Evolutionary conservation across 1,140 invertebrate genomes (phyloP), one percentile per base, ranked within the genome.

Genomic region (Bombus sibiricus): DNA sequence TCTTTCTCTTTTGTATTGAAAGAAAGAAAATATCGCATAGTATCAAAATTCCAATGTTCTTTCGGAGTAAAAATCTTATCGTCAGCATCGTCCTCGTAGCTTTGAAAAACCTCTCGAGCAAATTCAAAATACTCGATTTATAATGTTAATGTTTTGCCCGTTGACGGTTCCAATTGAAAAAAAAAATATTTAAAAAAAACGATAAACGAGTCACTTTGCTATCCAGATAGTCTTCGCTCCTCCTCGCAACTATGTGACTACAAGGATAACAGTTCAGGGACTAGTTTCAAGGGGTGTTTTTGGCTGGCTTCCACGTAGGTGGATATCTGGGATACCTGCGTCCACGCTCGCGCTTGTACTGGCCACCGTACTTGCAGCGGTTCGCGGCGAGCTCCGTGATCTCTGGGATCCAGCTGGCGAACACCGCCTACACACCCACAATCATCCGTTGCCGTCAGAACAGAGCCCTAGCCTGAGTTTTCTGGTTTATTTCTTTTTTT

Each of bases 331-430:
- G 96, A 96, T 98, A 99, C 98, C 98, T 98, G 98, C 98, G 98
- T 97, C 98, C 98, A 96, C 98, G 97, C 97, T 99, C 98, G 97
- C 98, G 98, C 97, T 98, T 99, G 97, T 98, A 99, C 96, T 98
- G 97, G 96, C 98, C 98, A 97, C 98, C 98, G 97, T 99, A 99
- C 97, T 99, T 99, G 97, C 98, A 97, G 95, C 98, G 97, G 96
- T 98, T 98, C 95, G 98, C 98, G 96, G 99, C 98, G 96, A 99
- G 98, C 96, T 99, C 98, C 96, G 98, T 98, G 96, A 99, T 99
- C 97, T 99, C 99, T 95, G 99, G 99, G 96, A 99, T 99, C 98
- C 98, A 99, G 97, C 98, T 99, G 96, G 98, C 98, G 97, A 99
- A 99, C 97, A 99, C 98, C 97, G 98, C 98, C 98, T 98, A 98